Percentiles rank a stretch among this genome's conserved stretches.
These are phyloP conservation scores for Syndactyla subalaris DNA, from an alignment of 2,797 vertebrate species.

Conservation along the genomic window DNA sequence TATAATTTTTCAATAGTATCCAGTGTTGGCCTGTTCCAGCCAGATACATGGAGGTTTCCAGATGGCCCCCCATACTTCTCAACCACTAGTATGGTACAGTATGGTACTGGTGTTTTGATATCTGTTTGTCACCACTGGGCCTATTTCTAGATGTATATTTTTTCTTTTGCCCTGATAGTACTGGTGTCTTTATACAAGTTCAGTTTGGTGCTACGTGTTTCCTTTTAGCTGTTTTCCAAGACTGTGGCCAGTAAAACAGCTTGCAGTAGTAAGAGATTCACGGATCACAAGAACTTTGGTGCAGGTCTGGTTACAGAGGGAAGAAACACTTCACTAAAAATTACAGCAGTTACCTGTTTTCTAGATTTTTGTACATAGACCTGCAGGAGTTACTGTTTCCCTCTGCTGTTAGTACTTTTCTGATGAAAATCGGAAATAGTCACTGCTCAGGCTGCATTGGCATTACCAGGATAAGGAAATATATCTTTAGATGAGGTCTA, in stretches of 20 bases:
- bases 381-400: not conserved
- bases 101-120: conserved; percentile 46
- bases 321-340: not conserved
- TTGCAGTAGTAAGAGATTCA: not conserved
- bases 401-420: not conserved
- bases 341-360: fast-evolving
- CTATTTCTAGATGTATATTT: not conserved
- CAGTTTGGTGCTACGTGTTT: not conserved
- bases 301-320: not conserved
- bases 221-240: not conserved
- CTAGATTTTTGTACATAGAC: not conserved
- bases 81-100: conserved; percentile 62
- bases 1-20: conserved; percentile 60
- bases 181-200: not conserved
- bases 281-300: not conserved
- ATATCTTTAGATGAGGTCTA: not conserved
- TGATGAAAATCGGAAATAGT: not conserved
- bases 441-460: not conserved
- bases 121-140: conserved; percentile 48
- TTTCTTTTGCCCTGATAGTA: not conserved
- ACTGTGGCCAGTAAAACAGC: not conserved
- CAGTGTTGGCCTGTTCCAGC: conserved; percentile 57
- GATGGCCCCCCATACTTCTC: conserved; percentile 61
- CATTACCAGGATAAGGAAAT: not conserved
- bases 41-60: conserved; percentile 50